Conservation (phyloP, 2,888 invertebrate genomes). For the Iselma pallidipennis region DNA sequence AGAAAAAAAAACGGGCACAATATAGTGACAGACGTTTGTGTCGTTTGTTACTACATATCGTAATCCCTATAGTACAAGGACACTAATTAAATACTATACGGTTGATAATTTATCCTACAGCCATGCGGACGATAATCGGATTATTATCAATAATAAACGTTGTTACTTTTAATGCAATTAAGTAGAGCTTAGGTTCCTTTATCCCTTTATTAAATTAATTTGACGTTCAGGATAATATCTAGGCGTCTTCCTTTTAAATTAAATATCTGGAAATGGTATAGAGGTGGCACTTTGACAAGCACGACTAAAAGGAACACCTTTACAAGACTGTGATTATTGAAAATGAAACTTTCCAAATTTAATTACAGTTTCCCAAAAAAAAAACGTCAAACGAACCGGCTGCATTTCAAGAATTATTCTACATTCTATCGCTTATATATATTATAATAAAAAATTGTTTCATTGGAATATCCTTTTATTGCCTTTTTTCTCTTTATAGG, state of each 20-base stretch:
- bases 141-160: constrained; percentile 3
- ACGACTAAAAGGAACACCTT: neutral
- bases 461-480: neutral
- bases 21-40: too few species aligned
- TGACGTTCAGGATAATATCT: neutral
- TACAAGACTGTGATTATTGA: neutral
- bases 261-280: neutral
- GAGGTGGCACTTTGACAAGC: neutral
- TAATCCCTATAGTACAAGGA: neutral
- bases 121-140: constrained; percentile 1
- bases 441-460: too few species aligned
- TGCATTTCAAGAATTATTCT: too few species aligned
- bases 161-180: constrained; percentile 3
- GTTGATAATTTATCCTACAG: neutral
- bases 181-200: neutral
- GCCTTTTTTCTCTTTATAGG: neutral
- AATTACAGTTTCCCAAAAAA: too few species aligned
- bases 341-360: neutral
- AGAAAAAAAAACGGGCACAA: too few species aligned
- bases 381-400: too few species aligned
- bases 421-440: too few species aligned
- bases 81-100: neutral
- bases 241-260: neutral
- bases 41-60: neutral
- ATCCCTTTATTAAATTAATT: neutral